Evolutionary conservation across 2,797 vertebrate species (phyloP).

Genomic region (Sebastes minor): DNA sequence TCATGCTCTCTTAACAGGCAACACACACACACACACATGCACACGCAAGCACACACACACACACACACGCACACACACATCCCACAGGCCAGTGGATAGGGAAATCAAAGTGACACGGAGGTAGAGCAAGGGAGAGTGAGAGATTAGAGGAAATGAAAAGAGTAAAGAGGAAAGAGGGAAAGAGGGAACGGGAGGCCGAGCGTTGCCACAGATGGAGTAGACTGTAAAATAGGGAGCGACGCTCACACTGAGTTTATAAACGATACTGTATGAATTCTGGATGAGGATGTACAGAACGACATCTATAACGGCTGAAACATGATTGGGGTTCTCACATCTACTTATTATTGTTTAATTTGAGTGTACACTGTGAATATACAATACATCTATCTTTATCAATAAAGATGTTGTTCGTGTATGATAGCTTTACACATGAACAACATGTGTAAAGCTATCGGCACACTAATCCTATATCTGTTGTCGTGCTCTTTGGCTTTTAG

Average conservation of each 20-base stretch:
- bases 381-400: neutral
- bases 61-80: constrained; percentile 53
- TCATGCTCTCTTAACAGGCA: constrained; percentile 70
- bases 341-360: neutral
- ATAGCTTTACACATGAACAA: neutral
- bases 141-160: constrained; percentile 87
- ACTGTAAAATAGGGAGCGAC: constrained; percentile 74
- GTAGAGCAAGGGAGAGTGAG: constrained; percentile 75
- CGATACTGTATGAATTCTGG: constrained; percentile 53
- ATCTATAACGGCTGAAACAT: neutral
- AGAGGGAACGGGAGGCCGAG: constrained; percentile 73
- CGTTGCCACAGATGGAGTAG: constrained; percentile 70
- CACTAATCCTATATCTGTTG: neutral
- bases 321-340: constrained; percentile 1
- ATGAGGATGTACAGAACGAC: constrained; percentile 29
- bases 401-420: neutral
- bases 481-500: neutral
- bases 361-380: neutral
- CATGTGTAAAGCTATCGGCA: neutral
- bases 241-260: constrained; percentile 52
- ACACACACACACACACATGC: constrained; percentile 49
- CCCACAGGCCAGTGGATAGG: constrained; percentile 83
- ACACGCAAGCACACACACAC: constrained; percentile 32
- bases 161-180: constrained; percentile 82
- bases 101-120: constrained; percentile 86